Evolutionary conservation across 2,113 vertebrate species (phyloP).

Genomic region (Phainopepla nitens): DNA sequence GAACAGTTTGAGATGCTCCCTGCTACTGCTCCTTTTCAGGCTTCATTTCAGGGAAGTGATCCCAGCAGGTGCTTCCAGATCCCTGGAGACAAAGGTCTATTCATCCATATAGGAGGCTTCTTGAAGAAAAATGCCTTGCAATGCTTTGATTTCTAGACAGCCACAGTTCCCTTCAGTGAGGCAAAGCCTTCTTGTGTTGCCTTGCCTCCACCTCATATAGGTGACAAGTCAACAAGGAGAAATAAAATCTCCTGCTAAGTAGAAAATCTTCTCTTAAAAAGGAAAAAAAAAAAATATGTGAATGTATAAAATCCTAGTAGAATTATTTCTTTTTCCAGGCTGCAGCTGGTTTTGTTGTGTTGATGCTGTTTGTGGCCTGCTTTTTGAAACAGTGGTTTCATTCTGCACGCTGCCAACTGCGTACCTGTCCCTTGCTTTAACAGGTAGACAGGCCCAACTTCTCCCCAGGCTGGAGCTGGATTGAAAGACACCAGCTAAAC

Average conservation of each 20-base stretch:
- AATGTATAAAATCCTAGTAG: background rate
- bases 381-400: background rate
- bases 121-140: background rate
- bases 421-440: background rate
- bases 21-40: background rate
- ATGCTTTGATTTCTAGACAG: background rate
- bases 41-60: background rate
- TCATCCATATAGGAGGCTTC: background rate
- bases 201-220: background rate
- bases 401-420: background rate
- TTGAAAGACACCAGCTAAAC: constrained; percentile 9
- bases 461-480: background rate
- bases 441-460: background rate
- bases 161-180: background rate
- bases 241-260: background rate
- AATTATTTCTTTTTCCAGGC: background rate
- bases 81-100: background rate
- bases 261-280: background rate
- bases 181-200: background rate
- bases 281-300: background rate
- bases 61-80: background rate
- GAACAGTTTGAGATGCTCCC: background rate
- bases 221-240: background rate
- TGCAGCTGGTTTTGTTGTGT: background rate
- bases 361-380: background rate